A percentile compares a stretch with the other conserved stretches of the same genome.
Evolutionary conservation across 1,140 invertebrate species (phyloP).

Genomic region (Papilio dardanus): DNA sequence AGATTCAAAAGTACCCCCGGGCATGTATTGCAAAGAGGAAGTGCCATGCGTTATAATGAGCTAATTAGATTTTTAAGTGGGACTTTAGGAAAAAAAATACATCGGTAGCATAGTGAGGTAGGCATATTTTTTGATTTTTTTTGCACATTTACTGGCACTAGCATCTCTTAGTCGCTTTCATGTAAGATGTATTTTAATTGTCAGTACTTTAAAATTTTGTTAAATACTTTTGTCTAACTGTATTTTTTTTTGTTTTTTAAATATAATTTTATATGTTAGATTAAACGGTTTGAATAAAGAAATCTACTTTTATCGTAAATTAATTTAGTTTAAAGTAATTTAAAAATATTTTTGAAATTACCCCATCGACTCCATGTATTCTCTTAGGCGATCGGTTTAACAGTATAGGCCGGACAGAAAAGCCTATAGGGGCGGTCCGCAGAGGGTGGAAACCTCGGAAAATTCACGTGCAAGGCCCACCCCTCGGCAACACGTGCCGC

Average conservation of each 20-base stretch:
- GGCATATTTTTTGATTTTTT: no score
- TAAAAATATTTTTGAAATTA: constrained; percentile 48
- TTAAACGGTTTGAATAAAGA: background rate
- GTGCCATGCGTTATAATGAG: constrained; percentile 3
- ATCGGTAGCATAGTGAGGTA: background rate
- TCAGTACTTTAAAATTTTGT: no score
- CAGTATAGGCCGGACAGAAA: constrained; percentile 82
- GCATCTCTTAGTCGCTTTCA: no score
- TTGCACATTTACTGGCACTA: no score
- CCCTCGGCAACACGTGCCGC: constrained; percentile 75
- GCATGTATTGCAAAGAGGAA: constrained; percentile 10
- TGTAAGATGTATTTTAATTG: no score
- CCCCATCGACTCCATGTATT: constrained; percentile 59
- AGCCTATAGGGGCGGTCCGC: constrained; percentile 81
- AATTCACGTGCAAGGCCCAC: constrained; percentile 79
- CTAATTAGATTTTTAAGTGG: background rate
- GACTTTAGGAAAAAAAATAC: background rate
- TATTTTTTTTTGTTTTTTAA: background rate
- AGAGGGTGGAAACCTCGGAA: constrained; percentile 81
- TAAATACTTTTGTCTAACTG: no score
- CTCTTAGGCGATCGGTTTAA: constrained; percentile 76
- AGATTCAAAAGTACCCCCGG: background rate
- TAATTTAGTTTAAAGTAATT: background rate
- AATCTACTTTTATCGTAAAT: background rate
- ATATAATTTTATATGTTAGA: background rate